phyloP scores from a whole-genome alignment of 2,113 vertebrate species.

The Spea bombifrons region DNA sequence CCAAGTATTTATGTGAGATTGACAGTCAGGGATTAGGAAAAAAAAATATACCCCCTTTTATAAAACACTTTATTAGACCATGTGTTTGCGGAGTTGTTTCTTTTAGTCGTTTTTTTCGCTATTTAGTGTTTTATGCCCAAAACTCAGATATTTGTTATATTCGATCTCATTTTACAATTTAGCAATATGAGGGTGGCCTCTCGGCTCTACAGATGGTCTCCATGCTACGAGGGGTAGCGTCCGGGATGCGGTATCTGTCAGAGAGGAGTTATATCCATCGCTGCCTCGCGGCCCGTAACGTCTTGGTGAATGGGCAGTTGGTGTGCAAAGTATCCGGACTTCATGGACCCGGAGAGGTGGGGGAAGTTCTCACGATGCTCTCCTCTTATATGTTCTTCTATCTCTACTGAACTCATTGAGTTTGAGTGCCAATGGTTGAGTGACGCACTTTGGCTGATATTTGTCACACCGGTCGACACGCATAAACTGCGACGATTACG shows the following conservation, averaged over 20 bases:
- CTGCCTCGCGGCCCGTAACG: conserved; percentile 72
- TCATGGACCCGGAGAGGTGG: conserved; percentile 14
- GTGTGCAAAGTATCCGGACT: conserved; percentile 73
- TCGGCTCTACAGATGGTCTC: conserved; percentile 63
- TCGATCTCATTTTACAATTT: background rate
- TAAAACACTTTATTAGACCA: too few relatives aligned
- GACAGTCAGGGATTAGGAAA: too few relatives aligned
- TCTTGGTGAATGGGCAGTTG: conserved; percentile 67
- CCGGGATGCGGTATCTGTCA: conserved; percentile 75
- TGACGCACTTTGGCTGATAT: background rate
- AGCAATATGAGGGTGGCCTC: conserved; percentile 39
- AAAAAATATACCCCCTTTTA: too few relatives aligned
- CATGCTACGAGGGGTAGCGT: conserved; percentile 74
- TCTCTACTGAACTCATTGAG: too few relatives aligned
- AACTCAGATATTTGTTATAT: too few relatives aligned
- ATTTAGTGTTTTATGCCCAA: too few relatives aligned
- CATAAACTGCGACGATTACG: conserved; percentile 4
- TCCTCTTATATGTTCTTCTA: too few relatives aligned
- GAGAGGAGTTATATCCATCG: conserved; percentile 70
- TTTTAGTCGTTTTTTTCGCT: background rate
- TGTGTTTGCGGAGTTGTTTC: too few relatives aligned
- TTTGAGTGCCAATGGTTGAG: background rate
- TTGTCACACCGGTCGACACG: background rate
- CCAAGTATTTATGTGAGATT: too few relatives aligned
- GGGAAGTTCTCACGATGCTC: background rate